These are phyloP conservation scores for Poeciliopsis prolifica DNA, from an alignment of 2,113 vertebrate genomes.

Conservation along the genomic window DNA sequence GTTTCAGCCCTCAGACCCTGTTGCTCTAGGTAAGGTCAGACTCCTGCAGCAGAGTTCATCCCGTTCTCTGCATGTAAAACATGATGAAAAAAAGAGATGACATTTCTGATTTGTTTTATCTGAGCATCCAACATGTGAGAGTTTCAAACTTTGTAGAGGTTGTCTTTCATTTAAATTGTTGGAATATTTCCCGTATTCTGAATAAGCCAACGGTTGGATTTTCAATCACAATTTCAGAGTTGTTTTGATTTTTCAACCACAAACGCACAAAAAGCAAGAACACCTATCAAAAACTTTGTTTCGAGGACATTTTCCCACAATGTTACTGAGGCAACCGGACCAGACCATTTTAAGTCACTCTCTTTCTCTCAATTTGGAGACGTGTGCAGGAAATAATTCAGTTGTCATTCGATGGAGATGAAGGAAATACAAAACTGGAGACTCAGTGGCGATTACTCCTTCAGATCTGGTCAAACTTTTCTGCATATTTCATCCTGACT, in stretches of 20 bases:
- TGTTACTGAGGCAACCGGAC: background rate
- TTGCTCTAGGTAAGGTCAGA: background rate
- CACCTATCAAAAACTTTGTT: background rate
- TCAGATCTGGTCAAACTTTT: too few relatives aligned
- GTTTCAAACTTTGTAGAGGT: background rate
- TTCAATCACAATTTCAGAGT: background rate
- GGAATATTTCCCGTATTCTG: background rate
- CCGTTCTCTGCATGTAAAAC: background rate
- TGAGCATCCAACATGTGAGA: background rate
- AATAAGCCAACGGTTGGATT: background rate
- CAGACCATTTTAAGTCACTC: background rate
- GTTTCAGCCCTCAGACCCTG: too few relatives aligned
- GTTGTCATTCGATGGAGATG: background rate
- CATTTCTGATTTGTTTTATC: background rate
- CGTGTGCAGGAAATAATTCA: background rate
- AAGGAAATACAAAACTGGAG: background rate
- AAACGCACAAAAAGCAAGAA: background rate
- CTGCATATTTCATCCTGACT: too few relatives aligned
- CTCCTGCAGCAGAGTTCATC: background rate
- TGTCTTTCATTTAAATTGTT: background rate
- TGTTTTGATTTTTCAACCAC: background rate
- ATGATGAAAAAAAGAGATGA: background rate
- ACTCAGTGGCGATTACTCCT: too few relatives aligned
- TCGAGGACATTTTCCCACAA: background rate
- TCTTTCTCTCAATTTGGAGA: background rate